phyloP scores from a whole-genome alignment of 2,888 invertebrate genomes.

The Xestobium rufovillosum region DNA sequence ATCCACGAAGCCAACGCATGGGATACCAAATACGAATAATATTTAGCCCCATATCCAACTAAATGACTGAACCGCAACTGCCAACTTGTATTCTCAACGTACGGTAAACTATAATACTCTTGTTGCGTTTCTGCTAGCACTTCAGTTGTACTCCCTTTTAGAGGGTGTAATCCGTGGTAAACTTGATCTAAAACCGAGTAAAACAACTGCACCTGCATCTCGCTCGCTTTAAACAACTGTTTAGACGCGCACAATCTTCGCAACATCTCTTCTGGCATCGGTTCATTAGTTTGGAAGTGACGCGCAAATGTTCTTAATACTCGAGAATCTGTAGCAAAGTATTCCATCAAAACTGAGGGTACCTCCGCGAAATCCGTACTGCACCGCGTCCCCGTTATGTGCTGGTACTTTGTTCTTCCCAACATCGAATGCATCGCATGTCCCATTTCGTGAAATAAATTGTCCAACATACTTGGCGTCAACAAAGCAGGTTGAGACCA shows the following conservation, averaged over 20 bases:
- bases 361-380: slow-evolving; percentile 98
- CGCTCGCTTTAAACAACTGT: slow-evolving; percentile 80
- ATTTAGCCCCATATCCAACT: slow-evolving; percentile 97
- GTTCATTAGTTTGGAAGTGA: slow-evolving; percentile 83
- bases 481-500: slow-evolving; percentile 73
- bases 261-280: slow-evolving; percentile 72
- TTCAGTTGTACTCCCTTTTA: slow-evolving; percentile 56
- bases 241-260: slow-evolving; percentile 77
- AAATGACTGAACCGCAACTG: slow-evolving; percentile 93
- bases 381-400: slow-evolving; percentile 95
- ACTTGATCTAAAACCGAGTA: slow-evolving; percentile 88
- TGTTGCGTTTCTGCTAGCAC: slow-evolving; percentile 69
- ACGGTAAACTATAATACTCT: slow-evolving; percentile 78
- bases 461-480: slow-evolving; percentile 81
- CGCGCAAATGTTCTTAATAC: slow-evolving; percentile 79
- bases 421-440: slow-evolving; percentile 99
- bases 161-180: slow-evolving; percentile 65
- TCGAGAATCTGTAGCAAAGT: slow-evolving; percentile 84
- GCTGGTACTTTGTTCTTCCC: slow-evolving; percentile 90
- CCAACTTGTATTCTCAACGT: slow-evolving; percentile 91
- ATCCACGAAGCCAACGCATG: slow-evolving; percentile 87
- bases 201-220: slow-evolving; percentile 76
- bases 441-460: slow-evolving; percentile 97
- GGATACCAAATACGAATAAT: slow-evolving; percentile 95
- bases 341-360: slow-evolving; percentile 98